Percentiles rank a stretch among this genome's conserved stretches.
These are phyloP conservation scores for Lepidotrigona ventralis DNA, from an alignment of 1,140 invertebrate genomes.

Conservation along the genomic window DNA sequence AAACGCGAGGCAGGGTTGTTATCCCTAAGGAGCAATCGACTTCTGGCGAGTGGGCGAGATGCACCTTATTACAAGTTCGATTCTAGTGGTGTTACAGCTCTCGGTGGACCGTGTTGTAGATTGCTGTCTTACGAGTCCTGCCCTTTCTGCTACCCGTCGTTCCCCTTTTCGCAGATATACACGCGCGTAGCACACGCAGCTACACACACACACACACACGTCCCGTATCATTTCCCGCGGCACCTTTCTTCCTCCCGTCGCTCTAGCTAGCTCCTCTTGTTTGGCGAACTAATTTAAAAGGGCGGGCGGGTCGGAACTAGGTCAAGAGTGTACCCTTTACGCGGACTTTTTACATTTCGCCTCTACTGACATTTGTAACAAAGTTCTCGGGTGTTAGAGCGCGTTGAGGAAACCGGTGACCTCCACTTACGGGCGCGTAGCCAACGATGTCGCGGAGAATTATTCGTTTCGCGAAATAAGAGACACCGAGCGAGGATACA, in stretches of 20 bases:
- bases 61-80: constrained; percentile 76
- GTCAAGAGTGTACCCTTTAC: constrained; percentile 53
- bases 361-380: constrained; percentile 3
- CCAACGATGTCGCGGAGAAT: neutral
- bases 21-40: constrained; percentile 66
- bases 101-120: constrained; percentile 67
- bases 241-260: constrained; percentile 4
- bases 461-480: neutral
- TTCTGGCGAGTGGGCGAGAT: constrained; percentile 62
- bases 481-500: neutral
- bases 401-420: neutral
- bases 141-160: constrained; percentile 49
- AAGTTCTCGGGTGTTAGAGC: neutral
- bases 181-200: neutral
- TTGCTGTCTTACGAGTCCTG: constrained; percentile 64
- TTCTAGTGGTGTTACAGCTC: constrained; percentile 70
- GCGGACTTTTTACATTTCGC: neutral
- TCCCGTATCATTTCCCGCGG: constrained; percentile 48
- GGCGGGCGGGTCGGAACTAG: constrained; percentile 44
- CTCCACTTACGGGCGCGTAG: neutral
- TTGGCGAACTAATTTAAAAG: constrained; percentile 67
- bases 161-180: constrained; percentile 16
- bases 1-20: constrained; percentile 7
- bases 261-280: constrained; percentile 30
- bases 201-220: neutral